Evolutionary conservation across 1,140 invertebrate genomes (phyloP), one percentile per base, ranked within the genome.

Genomic region (Anagrus nilaparvatae): DNA sequence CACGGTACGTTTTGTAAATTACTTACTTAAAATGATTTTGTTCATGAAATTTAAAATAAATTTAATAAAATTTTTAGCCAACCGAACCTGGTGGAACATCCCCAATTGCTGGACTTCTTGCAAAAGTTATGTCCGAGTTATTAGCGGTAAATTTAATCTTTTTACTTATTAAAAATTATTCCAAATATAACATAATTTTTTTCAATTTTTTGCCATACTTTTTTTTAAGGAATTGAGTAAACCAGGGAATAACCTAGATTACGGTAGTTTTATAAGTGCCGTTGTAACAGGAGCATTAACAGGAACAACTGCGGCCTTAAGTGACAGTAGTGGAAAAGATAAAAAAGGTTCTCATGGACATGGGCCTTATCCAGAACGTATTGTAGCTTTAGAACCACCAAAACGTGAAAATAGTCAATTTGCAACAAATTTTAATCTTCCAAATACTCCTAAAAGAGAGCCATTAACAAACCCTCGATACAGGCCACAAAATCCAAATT

Each of bases 221-320:
- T 5, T 44, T 37, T 44, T 34, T 14, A 9, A 63, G 60, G 56
- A 63, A 49, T 38, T 53, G 4, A 39, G 51, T 39, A 14, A 33
- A 39, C 63, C 55, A 34, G 44, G 43, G 20, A 19, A 24, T 12
- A 53, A 55, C n/a, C 52, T 57, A 0, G 65, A 67, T 21, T 2
- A 67, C 0, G 54, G 53, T 3, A 49, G 50, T 5, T 23, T 67
- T 4, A 46, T 69, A n/a, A 52, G 55, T 8, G 52, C 59, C 0
- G 40, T 69, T 12, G 43, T 67, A 8, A 51, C 59, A 10, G 65
- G 65, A 13, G 38, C 58, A 1, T 39, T 62, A 5, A 53, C 63
- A 9, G 66, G 66, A 1, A 49, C 59, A 0, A 68, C 63, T 29
- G 56, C 60, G 4, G 63, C 62, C 10, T 47, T 61, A 3, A 66